Evolutionary conservation across 2,888 invertebrate genomes (phyloP), one percentile per base, ranked within the genome.

Genomic region (Hedychridium roseum): DNA sequence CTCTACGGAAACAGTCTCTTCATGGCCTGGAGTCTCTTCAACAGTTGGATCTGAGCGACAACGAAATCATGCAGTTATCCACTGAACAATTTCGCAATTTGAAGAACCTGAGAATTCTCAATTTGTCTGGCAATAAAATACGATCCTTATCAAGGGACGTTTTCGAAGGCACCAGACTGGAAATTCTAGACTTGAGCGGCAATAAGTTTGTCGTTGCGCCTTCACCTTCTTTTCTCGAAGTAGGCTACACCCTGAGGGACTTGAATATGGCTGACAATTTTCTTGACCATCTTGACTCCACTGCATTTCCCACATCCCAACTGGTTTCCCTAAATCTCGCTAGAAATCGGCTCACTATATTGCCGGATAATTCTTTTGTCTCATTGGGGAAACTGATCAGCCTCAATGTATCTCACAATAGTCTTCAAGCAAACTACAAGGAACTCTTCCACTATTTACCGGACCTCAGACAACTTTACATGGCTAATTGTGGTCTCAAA

Each of bases 341-440:
- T 34, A 84, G 85, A 70, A 94, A 94, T 80, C 88, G 89, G 69
- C 82, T 94, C 52, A 90, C 90, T 12, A 90, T 93, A 55, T 80
- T 94, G 57, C 92, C 93, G 2, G 94, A 94, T 80, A 93, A 92
- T 76, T 92, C 92, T 14, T 94, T 94, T 77, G 89, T 89, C 16
- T 90, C 91, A 70, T 83, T 94, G 43, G 88, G 88, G 32, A 88
- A 88, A 60, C 81, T 93, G 53, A 86, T 93, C 62, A 86, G 87
- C 66, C 82, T 94, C 67, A 92, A 94, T 80, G 82, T 94, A 38
- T 89, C 91, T 61, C 86, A 85, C 60, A 94, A 94, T 80, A 85
- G 87, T 23, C 81, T 94, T 54, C 88, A 92, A 64, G 91, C 93
- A 53, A 78, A 78, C 31, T 78, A 92, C 74, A 91, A 92, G 72